Conservation (phyloP, 1,140 invertebrate genomes). For the Philotrypesis tridentata region DNA sequence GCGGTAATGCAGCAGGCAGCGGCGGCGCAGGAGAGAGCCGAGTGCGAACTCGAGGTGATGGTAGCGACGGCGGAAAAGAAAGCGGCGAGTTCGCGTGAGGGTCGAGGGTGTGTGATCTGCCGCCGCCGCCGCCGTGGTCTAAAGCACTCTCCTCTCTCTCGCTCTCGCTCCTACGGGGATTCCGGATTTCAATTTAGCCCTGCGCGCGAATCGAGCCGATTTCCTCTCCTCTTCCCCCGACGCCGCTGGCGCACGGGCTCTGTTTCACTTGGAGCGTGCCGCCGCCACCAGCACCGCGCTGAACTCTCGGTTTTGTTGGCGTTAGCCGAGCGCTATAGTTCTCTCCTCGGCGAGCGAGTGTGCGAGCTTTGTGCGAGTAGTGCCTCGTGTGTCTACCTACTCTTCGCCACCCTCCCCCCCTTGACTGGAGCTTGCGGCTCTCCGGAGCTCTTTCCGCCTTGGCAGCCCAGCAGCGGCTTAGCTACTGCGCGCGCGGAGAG, state of each 20-base stretch:
- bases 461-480: not conserved
- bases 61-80: not conserved
- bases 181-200: slow-evolving; percentile 53
- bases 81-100: not conserved
- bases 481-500: not conserved
- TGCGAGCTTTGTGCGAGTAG: too few species aligned
- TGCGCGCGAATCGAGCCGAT: slow-evolving; percentile 40
- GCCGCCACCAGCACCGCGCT: too few species aligned
- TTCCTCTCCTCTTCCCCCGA: slow-evolving; percentile 11
- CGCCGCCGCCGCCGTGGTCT: too few species aligned
- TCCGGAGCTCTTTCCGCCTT: not conserved
- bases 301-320: slow-evolving; percentile 4
- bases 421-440: not conserved
- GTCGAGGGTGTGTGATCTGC: slow-evolving; percentile 9
- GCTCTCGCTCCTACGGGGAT: slow-evolving; percentile 32
- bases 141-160: not conserved
- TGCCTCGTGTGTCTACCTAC: not conserved
- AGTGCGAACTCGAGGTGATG: too few species aligned
- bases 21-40: not conserved
- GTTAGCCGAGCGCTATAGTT: too few species aligned
- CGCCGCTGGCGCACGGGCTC: too few species aligned
- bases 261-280: slow-evolving; percentile 5
- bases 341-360: too few species aligned
- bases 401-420: too few species aligned
- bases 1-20: not conserved